These are phyloP conservation scores for Gorsachius goisagi DNA, from an alignment of 2,113 vertebrate genomes.

Conservation along the genomic window DNA sequence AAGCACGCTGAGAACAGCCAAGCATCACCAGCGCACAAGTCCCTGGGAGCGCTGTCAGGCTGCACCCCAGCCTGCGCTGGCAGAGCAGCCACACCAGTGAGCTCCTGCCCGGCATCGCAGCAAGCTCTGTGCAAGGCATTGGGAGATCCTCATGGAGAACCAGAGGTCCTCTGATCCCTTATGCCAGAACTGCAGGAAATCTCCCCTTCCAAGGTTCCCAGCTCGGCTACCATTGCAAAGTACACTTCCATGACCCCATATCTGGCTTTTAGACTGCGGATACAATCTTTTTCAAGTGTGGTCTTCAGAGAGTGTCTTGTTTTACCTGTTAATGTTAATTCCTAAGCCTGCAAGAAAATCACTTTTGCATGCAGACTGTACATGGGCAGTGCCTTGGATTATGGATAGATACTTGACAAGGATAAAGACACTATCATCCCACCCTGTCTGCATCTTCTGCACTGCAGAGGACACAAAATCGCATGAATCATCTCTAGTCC, in stretches of 20 bases:
- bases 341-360: neutral
- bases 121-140: neutral
- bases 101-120: neutral
- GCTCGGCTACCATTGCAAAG: rapidly evolving
- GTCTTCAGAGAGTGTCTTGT: neutral
- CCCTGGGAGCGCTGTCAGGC: neutral
- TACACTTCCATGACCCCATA: neutral
- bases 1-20: rapidly evolving
- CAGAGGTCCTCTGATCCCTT: neutral
- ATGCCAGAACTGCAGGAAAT: neutral
- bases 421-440: neutral
- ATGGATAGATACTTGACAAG: neutral
- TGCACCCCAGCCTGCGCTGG: rapidly evolving
- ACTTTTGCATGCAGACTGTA: neutral
- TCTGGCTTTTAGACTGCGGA: neutral
- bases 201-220: neutral
- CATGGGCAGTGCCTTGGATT: rapidly evolving
- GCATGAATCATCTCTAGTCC: neutral
- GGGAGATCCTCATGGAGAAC: neutral
- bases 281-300: rapidly evolving
- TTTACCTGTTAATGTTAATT: neutral
- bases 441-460: neutral
- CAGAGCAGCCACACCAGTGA: neutral
- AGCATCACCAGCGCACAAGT: neutral
- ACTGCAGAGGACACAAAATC: neutral